phyloP scores from a whole-genome alignment of 2,113 vertebrate genomes.

The Rhipidura dahli region DNA sequence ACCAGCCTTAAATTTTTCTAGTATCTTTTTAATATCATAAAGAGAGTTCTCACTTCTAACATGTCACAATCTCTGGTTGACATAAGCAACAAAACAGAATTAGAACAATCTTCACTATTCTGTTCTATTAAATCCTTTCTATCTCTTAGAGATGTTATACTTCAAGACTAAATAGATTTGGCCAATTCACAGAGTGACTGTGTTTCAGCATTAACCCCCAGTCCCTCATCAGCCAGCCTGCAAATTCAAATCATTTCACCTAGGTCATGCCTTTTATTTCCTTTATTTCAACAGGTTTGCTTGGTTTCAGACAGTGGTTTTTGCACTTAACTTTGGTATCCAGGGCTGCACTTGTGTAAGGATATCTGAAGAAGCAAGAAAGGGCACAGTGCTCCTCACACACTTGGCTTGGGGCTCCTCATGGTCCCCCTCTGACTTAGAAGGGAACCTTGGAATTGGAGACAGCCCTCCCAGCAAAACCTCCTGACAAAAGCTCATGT shows the following conservation, averaged over 20 bases:
- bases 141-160: neutral
- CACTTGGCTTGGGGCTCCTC: neutral
- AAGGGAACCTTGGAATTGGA: neutral
- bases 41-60: neutral
- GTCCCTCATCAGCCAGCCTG: neutral
- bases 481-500: rapidly evolving
- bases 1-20: neutral
- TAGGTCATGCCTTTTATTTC: neutral
- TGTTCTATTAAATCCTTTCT: neutral
- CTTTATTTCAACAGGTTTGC: neutral
- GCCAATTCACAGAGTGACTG: neutral
- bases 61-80: neutral
- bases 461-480: neutral
- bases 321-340: neutral
- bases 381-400: neutral
- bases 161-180: neutral
- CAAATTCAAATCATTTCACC: neutral
- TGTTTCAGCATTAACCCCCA: neutral
- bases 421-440: neutral
- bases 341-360: neutral
- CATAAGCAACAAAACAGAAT: neutral
- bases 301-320: neutral
- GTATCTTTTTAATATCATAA: neutral
- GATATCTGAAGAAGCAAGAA: neutral
- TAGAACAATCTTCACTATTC: neutral